These are phyloP conservation scores for Agrotis segetum DNA, from an alignment of 2,888 invertebrate species.

Conservation along the genomic window DNA sequence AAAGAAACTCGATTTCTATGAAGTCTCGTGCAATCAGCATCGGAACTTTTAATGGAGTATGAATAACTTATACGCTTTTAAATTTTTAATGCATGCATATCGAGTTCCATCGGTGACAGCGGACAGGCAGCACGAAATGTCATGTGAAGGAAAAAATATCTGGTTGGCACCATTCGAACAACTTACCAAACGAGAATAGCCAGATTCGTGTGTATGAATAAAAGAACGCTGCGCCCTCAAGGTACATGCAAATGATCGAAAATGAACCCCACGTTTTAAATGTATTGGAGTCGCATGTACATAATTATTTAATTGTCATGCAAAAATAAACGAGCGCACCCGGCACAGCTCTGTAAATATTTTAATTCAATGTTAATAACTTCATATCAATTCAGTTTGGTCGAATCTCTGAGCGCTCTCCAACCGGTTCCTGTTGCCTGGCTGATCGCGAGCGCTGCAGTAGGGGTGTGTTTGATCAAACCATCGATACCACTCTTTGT, in stretches of 20 bases:
- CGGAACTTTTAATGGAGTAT: conserved; percentile 59
- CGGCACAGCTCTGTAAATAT: conserved; percentile 82
- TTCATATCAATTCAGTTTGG: conserved; percentile 77
- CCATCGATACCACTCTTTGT: conserved; percentile 75
- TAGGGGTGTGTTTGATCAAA: conserved; percentile 75
- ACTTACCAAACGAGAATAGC: conserved; percentile 85
- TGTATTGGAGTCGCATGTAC: conserved; percentile 73
- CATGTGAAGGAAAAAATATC: conserved; percentile 76
- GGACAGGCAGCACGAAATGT: conserved; percentile 71
- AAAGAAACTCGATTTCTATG: conserved; percentile 66
- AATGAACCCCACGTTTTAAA: conserved; percentile 75
- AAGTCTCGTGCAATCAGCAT: conserved; percentile 56
- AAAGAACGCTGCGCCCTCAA: conserved; percentile 81
- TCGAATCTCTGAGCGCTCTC: conserved; percentile 64
- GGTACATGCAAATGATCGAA: conserved; percentile 80
- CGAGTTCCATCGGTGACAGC: conserved; percentile 68
- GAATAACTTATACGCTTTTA: conserved; percentile 66
- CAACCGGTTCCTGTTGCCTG: conserved; percentile 77
- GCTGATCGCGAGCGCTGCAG: conserved; percentile 64
- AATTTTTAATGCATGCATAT: conserved; percentile 68
- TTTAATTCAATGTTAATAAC: conserved; percentile 86
- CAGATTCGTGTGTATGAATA: conserved; percentile 84
- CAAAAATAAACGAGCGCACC: conserved; percentile 83
- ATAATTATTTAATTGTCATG: conserved; percentile 87
- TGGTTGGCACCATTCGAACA: conserved; percentile 81